Evolutionary conservation across 2,113 vertebrate genomes (phyloP).

Genomic region (Malurus alboscapulatus): DNA sequence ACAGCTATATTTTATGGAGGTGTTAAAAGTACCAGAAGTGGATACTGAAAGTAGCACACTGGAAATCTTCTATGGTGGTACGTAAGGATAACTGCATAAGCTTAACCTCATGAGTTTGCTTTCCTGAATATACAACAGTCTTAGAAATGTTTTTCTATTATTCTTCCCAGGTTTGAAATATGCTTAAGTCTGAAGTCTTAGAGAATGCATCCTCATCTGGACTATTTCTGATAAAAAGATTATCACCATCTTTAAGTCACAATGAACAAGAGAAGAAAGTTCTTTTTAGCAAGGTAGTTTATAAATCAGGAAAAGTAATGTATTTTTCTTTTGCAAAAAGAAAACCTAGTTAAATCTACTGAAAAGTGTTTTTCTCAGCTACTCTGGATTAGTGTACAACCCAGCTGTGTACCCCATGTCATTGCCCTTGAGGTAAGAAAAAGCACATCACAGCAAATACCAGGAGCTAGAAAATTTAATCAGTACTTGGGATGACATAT

Average conservation of each 20-base stretch:
- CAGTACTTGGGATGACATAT: not conserved
- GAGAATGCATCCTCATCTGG: not conserved
- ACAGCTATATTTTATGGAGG: not conserved
- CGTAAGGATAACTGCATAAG: not conserved
- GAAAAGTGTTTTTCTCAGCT: not conserved
- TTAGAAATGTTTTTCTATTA: not conserved
- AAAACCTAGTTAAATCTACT: not conserved
- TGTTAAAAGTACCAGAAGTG: not conserved
- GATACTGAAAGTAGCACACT: not conserved
- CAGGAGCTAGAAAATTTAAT: not conserved
- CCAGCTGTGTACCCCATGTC: not conserved
- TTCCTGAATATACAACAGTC: not conserved
- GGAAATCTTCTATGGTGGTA: not conserved
- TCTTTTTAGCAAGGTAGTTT: not conserved
- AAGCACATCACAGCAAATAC: not conserved
- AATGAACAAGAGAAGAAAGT: not conserved
- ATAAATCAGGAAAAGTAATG: not conserved
- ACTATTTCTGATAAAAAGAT: not conserved
- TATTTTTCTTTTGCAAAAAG: not conserved
- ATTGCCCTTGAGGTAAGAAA: not conserved
- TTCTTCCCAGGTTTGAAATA: not conserved
- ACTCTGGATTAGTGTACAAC: not conserved
- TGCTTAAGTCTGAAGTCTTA: not conserved
- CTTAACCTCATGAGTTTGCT: not conserved
- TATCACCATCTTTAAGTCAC: not conserved